phyloP scores from a whole-genome alignment of 2,888 invertebrate species.

The Coleophora deauratella region DNA sequence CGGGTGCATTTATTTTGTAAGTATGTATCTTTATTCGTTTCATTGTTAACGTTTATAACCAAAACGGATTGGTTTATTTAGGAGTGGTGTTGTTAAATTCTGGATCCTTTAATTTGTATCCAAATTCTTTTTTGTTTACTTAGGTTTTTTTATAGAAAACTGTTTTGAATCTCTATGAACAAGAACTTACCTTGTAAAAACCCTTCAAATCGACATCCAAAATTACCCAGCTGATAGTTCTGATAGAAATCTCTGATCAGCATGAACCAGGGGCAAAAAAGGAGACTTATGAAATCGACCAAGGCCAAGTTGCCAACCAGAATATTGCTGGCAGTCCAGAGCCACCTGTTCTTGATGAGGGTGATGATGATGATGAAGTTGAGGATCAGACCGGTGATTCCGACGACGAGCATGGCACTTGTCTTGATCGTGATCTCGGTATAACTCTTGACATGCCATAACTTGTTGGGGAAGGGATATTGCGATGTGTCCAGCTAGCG shows the following conservation, averaged over 20 bases:
- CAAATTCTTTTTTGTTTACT: too few relatives aligned
- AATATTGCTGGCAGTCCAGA: constrained; percentile 81
- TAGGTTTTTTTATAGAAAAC: neutral
- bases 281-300: constrained; percentile 78
- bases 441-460: constrained; percentile 77
- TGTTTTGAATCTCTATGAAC: neutral
- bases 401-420: constrained; percentile 73
- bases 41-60: too few relatives aligned
- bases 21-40: too few relatives aligned
- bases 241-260: constrained; percentile 84
- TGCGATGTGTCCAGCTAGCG: constrained; percentile 53
- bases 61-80: too few relatives aligned
- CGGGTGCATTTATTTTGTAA: too few relatives aligned
- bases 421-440: constrained; percentile 77
- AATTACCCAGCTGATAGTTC: constrained; percentile 81
- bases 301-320: constrained; percentile 84
- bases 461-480: constrained; percentile 74
- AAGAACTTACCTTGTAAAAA: constrained; percentile 71
- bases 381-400: constrained; percentile 77
- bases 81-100: too few relatives aligned
- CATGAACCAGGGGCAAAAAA: constrained; percentile 85
- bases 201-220: constrained; percentile 86
- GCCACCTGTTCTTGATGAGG: constrained; percentile 74
- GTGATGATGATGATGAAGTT: constrained; percentile 79
- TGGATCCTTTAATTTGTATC: too few relatives aligned